Conservation (phyloP, 2,113 vertebrate genomes). For the Rhabdornis inornatus region DNA sequence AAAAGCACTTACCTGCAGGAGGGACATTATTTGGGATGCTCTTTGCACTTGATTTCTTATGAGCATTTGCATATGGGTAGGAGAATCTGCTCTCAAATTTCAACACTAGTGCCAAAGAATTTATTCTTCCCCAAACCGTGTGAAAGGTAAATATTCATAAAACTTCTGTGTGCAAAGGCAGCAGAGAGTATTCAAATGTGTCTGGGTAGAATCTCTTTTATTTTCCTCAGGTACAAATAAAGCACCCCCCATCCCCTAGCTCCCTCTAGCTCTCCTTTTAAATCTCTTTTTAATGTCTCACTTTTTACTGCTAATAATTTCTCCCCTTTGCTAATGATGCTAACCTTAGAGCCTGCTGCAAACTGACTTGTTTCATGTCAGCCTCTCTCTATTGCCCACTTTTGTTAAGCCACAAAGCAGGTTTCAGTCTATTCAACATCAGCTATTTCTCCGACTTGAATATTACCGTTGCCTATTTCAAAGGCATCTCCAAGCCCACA, state of each 20-base stretch:
- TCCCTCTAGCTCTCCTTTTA: conserved; percentile 26
- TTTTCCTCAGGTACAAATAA: conserved; percentile 56
- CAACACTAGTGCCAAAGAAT: neutral
- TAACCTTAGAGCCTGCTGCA: conserved; percentile 56
- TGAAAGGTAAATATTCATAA: conserved; percentile 59
- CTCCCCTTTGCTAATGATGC: conserved; percentile 54
- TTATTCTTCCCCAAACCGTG: conserved; percentile 7
- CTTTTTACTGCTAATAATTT: conserved; percentile 71
- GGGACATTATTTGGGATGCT: neutral
- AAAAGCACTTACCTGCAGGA: neutral
- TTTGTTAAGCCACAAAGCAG: conserved; percentile 65
- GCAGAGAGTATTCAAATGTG: conserved; percentile 50
- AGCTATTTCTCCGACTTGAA: conserved; percentile 30
- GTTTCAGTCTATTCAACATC: conserved; percentile 48
- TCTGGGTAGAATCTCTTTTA: conserved; percentile 42
- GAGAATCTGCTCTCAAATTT: neutral
- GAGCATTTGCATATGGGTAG: neutral
- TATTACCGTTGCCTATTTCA: conserved; percentile 52
- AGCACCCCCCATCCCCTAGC: conserved; percentile 19
- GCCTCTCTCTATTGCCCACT: conserved; percentile 41
- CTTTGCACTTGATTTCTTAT: neutral
- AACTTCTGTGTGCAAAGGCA: conserved; percentile 28
- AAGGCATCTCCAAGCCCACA: conserved; percentile 66
- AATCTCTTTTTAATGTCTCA: conserved; percentile 55
- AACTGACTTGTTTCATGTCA: conserved; percentile 54